Percentiles rank a stretch among this genome's conserved stretches.
phyloP scores from a whole-genome alignment of 2,113 vertebrate species.

The Cyanocitta stelleri region DNA sequence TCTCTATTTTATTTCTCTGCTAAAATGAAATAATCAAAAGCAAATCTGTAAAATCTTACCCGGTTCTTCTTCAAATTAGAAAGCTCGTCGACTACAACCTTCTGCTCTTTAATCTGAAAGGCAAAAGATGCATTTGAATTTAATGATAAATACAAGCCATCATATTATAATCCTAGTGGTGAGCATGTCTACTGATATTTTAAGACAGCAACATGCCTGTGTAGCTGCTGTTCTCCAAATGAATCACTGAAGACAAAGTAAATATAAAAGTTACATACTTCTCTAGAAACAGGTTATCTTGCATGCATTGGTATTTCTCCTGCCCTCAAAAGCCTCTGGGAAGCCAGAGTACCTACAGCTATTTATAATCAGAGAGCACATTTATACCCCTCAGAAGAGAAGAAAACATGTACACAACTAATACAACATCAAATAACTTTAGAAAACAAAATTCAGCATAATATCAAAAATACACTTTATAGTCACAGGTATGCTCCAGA shows the following conservation, averaged over 20 bases:
- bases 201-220: not conserved
- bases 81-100: slow-evolving; percentile 88
- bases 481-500: not conserved
- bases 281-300: not conserved
- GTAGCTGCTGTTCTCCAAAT: not conserved
- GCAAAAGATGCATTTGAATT: not conserved
- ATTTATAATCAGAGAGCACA: not conserved
- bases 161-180: not conserved
- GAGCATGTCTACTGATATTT: not conserved
- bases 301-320: not conserved
- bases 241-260: not conserved
- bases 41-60: slow-evolving; percentile 67
- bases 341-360: not conserved
- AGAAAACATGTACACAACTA: not conserved
- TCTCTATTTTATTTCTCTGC: not conserved
- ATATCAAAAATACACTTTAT: not conserved
- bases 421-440: not conserved
- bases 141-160: not conserved
- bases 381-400: not conserved
- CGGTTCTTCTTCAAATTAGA: slow-evolving; percentile 91
- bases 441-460: not conserved
- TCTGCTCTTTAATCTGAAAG: slow-evolving; percentile 90
- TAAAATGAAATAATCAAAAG: not conserved
- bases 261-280: not conserved
- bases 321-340: not conserved